These are phyloP conservation scores for Eilema depressum DNA, from an alignment of 2,888 invertebrate genomes.

Conservation along the genomic window DNA sequence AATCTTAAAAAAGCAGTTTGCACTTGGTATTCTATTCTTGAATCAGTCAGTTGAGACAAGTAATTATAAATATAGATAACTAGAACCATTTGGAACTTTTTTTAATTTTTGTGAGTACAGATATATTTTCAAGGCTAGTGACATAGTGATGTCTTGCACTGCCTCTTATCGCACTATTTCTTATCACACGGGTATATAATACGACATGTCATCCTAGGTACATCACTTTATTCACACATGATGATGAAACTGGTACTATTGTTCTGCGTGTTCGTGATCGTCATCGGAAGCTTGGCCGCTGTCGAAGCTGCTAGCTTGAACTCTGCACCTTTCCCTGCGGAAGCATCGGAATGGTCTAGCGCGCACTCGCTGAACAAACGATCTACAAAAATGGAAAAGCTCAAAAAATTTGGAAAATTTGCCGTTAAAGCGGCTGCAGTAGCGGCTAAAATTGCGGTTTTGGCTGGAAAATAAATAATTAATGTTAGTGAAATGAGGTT, in stretches of 20 bases:
- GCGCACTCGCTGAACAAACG: background rate
- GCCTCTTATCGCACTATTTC: too few relatives aligned
- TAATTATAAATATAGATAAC: background rate
- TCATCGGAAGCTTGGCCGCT: background rate
- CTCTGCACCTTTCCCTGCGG: background rate
- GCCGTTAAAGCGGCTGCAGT: background rate
- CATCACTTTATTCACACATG: too few relatives aligned
- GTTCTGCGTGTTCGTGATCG: conserved; percentile 49
- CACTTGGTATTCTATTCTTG: too few relatives aligned
- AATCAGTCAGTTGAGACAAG: background rate
- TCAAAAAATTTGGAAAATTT: too few relatives aligned
- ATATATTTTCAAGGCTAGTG: background rate
- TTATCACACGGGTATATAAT: too few relatives aligned
- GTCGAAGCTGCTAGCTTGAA: background rate
- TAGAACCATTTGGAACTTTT: background rate
- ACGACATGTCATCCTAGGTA: too few relatives aligned
- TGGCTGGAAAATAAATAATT: too few relatives aligned
- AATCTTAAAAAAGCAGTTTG: too few relatives aligned
- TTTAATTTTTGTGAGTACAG: background rate
- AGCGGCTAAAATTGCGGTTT: too few relatives aligned
- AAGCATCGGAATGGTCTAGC: background rate
- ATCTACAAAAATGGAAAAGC: background rate
- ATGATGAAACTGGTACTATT: background rate
- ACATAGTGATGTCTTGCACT: too few relatives aligned
- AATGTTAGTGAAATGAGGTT: too few relatives aligned